These are phyloP conservation scores for Acanthurus tractus DNA, from an alignment of 2,797 vertebrate genomes.

Conservation along the genomic window DNA sequence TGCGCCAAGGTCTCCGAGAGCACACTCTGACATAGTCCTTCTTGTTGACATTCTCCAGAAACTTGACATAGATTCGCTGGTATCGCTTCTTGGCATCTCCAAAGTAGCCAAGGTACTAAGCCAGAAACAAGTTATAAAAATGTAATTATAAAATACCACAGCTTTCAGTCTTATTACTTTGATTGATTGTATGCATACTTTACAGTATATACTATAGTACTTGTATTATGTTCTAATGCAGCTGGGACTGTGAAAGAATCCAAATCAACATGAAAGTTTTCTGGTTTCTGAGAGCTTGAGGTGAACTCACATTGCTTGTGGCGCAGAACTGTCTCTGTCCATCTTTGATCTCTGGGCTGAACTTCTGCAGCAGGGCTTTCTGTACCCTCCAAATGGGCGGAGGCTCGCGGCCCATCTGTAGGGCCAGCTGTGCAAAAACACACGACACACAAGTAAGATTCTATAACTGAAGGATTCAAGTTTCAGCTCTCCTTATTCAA, in stretches of 20 bases:
- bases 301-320: conserved; percentile 93
- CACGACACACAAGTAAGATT: conserved; percentile 15
- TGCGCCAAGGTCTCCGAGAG: conserved; percentile 92
- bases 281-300: neutral
- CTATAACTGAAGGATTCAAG: neutral
- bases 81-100: conserved; percentile 94
- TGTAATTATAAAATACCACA: neutral
- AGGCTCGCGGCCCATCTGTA: conserved; percentile 93
- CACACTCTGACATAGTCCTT: conserved; percentile 95
- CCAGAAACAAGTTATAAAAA: conserved; percentile 11
- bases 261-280: conserved; percentile 5
- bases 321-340: conserved; percentile 96
- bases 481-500: neutral
- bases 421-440: conserved; percentile 84
- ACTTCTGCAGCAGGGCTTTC: conserved; percentile 95
- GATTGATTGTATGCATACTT: neutral
- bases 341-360: conserved; percentile 96
- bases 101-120: conserved; percentile 93
- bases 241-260: neutral
- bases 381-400: conserved; percentile 96
- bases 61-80: conserved; percentile 95
- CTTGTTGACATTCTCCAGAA: conserved; percentile 95
- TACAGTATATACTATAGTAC: neutral
- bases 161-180: neutral
- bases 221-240: neutral